Evolutionary conservation across 2,888 invertebrate genomes (phyloP).

Genomic region (Imbricaverruca yamaguchii): DNA sequence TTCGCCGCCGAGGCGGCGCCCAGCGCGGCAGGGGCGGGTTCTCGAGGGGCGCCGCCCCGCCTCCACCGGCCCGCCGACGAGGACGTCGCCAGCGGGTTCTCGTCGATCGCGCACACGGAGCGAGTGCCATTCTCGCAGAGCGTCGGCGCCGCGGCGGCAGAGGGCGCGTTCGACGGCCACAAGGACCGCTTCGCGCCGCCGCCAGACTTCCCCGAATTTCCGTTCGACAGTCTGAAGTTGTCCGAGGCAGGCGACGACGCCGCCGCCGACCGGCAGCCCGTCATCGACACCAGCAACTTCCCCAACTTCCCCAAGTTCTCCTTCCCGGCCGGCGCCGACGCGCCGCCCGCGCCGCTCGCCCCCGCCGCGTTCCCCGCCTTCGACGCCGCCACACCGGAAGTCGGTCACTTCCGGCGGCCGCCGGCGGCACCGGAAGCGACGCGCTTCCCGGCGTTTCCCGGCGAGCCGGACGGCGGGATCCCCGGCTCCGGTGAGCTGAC

Average conservation of each 20-base stretch:
- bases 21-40: no score
- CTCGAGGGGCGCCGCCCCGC: background rate
- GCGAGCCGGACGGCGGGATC: background rate
- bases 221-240: slow-evolving; percentile 14
- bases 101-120: background rate
- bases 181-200: no score
- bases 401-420: background rate
- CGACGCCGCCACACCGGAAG: background rate
- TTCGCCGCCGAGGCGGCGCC: background rate
- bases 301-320: background rate
- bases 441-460: background rate
- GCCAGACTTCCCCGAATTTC: background rate
- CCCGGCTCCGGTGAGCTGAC: background rate
- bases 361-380: background rate
- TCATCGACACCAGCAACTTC: background rate
- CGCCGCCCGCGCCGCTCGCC: background rate
- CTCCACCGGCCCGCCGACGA: background rate
- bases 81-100: background rate
- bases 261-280: no score
- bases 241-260: background rate
- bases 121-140: background rate
- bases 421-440: background rate
- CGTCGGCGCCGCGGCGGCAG: background rate
- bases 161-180: background rate
- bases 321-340: background rate